phyloP scores from a whole-genome alignment of 2,797 vertebrate genomes.

The Acropternis orthonyx region DNA sequence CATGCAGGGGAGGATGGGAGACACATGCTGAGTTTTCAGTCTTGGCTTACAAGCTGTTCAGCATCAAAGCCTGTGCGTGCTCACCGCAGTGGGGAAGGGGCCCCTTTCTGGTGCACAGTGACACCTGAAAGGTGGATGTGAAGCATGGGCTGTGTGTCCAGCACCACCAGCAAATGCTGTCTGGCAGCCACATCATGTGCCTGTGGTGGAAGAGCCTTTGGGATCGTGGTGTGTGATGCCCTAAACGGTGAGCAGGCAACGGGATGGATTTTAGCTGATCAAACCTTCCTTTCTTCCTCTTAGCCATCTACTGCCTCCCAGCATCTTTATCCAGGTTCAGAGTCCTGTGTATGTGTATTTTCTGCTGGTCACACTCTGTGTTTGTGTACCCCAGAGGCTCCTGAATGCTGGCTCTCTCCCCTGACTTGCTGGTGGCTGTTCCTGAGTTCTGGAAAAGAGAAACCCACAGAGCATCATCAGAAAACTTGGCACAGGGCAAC shows the following conservation, averaged over 20 bases:
- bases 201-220: not conserved
- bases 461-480: not conserved
- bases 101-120: not conserved
- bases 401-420: not conserved
- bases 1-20: not conserved
- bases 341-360: not conserved
- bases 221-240: not conserved
- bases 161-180: not conserved
- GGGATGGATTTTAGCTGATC: not conserved
- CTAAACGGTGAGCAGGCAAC: not conserved
- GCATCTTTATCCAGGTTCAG: not conserved
- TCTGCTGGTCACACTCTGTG: not conserved
- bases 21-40: not conserved
- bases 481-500: not conserved
- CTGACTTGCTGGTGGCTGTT: not conserved
- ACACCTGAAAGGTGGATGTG: accelerated
- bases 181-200: not conserved
- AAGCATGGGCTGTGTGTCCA: not conserved
- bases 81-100: not conserved
- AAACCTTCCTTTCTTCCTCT: not conserved
- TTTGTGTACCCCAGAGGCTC: not conserved
- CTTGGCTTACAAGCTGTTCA: not conserved
- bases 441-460: not conserved
- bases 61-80: not conserved
- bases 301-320: not conserved